Evolutionary conservation across 2,797 vertebrate species (phyloP).

Genomic region (Phoebastria nigripes): DNA sequence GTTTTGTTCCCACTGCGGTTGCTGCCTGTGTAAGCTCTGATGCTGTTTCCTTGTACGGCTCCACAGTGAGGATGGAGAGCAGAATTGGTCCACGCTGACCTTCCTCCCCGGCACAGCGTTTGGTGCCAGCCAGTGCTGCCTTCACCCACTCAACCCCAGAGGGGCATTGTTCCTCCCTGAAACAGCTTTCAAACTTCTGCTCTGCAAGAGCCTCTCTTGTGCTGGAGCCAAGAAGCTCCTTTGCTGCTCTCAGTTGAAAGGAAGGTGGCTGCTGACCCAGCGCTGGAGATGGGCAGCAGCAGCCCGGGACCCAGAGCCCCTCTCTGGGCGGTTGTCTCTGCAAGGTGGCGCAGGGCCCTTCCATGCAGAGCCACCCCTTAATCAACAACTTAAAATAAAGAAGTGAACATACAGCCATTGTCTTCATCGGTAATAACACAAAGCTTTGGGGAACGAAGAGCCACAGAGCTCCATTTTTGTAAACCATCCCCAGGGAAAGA

Average conservation of each 20-base stretch:
- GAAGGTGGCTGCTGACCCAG: neutral
- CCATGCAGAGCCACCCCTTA: neutral
- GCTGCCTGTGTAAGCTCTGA: neutral
- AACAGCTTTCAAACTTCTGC: neutral
- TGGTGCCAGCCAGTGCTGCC: neutral
- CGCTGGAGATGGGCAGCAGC: neutral
- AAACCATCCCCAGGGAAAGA: conserved; percentile 2
- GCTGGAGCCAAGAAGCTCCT: neutral
- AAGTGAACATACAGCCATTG: neutral
- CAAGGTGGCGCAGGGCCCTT: neutral
- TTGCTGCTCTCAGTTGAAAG: neutral
- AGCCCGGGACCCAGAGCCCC: neutral
- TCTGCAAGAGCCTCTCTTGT: neutral
- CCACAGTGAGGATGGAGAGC: rapidly evolving
- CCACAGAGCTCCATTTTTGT: neutral
- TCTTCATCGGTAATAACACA: neutral
- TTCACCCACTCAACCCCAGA: neutral
- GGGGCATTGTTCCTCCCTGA: neutral
- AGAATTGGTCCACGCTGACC: neutral
- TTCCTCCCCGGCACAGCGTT: neutral
- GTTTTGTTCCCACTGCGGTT: neutral
- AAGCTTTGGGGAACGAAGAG: neutral
- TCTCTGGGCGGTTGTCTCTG: neutral
- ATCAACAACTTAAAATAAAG: neutral
- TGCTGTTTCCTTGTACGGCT: neutral